phyloP scores from a whole-genome alignment of 2,113 vertebrate species.

The Tapirus terrestris region DNA sequence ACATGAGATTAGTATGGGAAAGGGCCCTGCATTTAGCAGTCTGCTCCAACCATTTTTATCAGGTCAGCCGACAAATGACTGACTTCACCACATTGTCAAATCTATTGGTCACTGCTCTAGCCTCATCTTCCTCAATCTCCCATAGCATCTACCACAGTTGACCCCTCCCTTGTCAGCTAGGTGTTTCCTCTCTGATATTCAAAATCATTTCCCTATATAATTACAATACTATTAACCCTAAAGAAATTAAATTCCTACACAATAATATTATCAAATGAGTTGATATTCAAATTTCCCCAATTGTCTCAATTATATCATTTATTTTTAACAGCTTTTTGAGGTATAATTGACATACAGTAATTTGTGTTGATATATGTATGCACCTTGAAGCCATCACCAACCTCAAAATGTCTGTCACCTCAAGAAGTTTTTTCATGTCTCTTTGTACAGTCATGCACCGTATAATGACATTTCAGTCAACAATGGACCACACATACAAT shows the following conservation, averaged over 20 bases:
- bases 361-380: not conserved
- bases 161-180: not conserved
- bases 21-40: not conserved
- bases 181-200: not conserved
- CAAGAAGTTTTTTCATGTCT: not conserved
- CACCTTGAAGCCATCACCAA: not conserved
- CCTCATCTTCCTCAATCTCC: not conserved
- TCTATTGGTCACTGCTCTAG: too few relatives aligned
- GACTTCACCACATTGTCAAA: not conserved
- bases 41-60: not conserved
- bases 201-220: not conserved
- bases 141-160: not conserved
- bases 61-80: not conserved
- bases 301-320: not conserved
- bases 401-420: not conserved
- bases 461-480: too few relatives aligned
- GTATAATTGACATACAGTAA: not conserved
- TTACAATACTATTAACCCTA: not conserved
- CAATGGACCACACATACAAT: too few relatives aligned
- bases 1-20: not conserved
- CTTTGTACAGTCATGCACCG: not conserved
- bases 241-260: not conserved
- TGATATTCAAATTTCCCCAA: not conserved
- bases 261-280: not conserved
- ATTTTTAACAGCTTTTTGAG: not conserved